A percentile compares a stretch with the other conserved stretches of the same genome.
phyloP scores from a whole-genome alignment of 2,113 vertebrate genomes.

The Scophthalmus maximus region DNA sequence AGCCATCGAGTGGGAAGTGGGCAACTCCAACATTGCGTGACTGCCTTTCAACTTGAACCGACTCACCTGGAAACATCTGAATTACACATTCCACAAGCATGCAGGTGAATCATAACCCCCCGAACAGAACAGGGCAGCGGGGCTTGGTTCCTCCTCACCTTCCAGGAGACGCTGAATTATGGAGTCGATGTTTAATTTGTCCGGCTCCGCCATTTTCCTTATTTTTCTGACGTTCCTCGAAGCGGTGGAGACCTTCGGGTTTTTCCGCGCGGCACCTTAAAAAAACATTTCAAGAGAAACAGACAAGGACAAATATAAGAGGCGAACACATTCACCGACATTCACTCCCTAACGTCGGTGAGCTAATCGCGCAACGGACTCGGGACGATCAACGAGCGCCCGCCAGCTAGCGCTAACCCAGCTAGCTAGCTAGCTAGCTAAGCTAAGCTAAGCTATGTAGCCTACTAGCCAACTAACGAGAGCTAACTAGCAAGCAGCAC shows the following conservation, averaged over 20 bases:
- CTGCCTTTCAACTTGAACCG: constrained; percentile 21
- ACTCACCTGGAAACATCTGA: not conserved
- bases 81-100: not conserved
- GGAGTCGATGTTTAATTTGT: constrained; percentile 97
- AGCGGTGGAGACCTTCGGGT: constrained; percentile 68
- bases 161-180: constrained; percentile 96
- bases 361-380: not conserved
- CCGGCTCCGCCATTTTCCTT: constrained; percentile 88
- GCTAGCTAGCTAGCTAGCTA: constrained; percentile 51
- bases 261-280: constrained; percentile 63
- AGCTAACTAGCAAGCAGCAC: constrained; percentile 25
- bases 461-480: constrained; percentile 43
- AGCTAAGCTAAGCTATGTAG: too few relatives aligned
- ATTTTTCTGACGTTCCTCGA: constrained; percentile 78
- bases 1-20: constrained; percentile 23
- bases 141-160: constrained; percentile 81
- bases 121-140: not conserved
- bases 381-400: constrained; percentile 60
- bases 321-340: too few relatives aligned
- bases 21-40: constrained; percentile 17
- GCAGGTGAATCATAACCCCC: not conserved
- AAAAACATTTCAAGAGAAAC: constrained; percentile 8
- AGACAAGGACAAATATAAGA: not conserved
- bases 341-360: too few relatives aligned
- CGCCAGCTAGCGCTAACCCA: constrained; percentile 46